phyloP scores from a whole-genome alignment of 2,113 vertebrate genomes.

The Odontesthes bonariensis region DNA sequence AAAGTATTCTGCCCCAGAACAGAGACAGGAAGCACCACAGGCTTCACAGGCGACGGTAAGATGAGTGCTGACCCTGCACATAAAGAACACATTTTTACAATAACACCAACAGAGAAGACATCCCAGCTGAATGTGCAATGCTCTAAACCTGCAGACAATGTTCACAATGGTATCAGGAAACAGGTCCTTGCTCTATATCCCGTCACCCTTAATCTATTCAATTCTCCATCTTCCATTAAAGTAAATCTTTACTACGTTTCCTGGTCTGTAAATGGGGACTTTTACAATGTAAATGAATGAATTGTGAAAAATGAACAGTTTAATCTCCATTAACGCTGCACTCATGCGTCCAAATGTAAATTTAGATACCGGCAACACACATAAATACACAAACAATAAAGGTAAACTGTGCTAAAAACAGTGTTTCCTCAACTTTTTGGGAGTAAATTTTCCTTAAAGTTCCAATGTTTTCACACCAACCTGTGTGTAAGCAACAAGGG shows the following conservation, averaged over 20 bases:
- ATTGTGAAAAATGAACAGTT: background rate
- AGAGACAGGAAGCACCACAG: conserved; percentile 92
- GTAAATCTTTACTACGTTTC: background rate
- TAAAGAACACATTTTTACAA: background rate
- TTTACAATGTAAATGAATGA: background rate
- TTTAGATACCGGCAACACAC: too few species aligned
- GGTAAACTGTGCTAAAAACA: too few species aligned
- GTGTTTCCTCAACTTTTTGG: too few species aligned
- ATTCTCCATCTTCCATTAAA: background rate
- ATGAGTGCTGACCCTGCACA: conserved; percentile 91
- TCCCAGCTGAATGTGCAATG: too few species aligned
- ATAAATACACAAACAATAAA: background rate
- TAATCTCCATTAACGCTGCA: background rate
- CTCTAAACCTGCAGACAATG: too few species aligned
- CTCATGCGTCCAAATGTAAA: background rate
- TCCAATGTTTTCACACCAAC: too few species aligned
- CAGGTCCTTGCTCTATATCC: too few species aligned
- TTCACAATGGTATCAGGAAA: too few species aligned
- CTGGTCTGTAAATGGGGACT: background rate
- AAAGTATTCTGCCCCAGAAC: conserved; percentile 87
- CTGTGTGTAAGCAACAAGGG: too few species aligned
- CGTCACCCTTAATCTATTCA: background rate
- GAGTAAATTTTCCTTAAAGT: too few species aligned
- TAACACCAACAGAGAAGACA: background rate
- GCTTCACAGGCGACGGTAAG: conserved; percentile 90